Evolutionary conservation across 2,888 invertebrate species (phyloP), one percentile per base, ranked within the genome.

Genomic region (Lysandra coridon): DNA sequence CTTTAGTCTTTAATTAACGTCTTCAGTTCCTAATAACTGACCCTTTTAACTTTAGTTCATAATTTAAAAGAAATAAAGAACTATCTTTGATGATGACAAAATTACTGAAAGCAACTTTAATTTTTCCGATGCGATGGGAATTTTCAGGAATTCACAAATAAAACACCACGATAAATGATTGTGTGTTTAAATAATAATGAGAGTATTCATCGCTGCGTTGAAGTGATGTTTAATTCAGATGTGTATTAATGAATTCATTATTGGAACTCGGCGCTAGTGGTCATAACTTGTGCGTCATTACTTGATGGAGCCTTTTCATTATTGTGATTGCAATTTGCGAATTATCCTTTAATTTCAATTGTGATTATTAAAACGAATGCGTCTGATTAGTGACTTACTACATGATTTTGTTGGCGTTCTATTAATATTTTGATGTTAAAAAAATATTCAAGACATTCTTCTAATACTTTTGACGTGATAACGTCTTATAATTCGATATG

Each of bases 161-260:
- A 64, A 64, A 64, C 64, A 64, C 64, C 30, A 3, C 64, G 30
- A 64, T 64, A 64, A 64, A 64, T 64, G 69, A 69, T 69, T 69
- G 69, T 69, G 37, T 69, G 69, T 37, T 78, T 78, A 79, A 37
- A 75, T 60, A 78, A 80, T 80, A 79, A 80, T 81, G 78, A 78
- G 80, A 81, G 80, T 83, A 82, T 83, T 81, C 82, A 84, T 83
- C 82, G 81, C 81, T 79, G 80, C 80, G 81, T 79, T 80, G 80
- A 81, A 81, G 81, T 83, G 82, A 84, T 85, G 82, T 85, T 83
- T 85, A 85, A 84, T 85, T 85, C 83, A 84, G 83, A 82, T 81
- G 81, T 82, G 79, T 84, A 84, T 84, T 83, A 84, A 84, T 84
- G 83, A 82, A 84, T 85, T 82, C 83, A 84, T 84, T 84, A 84